Percentiles rank a stretch among this genome's conserved stretches.
Conservation (phyloP, 1,140 invertebrate genomes). For the Argopecten irradians region DNA sequence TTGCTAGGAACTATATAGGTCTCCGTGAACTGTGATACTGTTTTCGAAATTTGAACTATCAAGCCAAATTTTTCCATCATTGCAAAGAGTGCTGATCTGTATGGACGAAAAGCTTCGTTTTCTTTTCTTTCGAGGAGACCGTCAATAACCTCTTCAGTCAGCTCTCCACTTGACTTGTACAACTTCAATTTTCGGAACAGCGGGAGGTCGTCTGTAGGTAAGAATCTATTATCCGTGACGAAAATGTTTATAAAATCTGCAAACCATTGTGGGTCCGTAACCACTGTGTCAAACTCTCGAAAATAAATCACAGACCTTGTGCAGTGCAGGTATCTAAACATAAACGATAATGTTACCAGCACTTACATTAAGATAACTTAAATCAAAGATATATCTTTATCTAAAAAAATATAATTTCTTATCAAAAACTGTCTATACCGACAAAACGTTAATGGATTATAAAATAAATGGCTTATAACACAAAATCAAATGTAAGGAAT, state of each 20-base stretch:
- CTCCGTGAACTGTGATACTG: too few relatives aligned
- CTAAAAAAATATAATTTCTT: too few relatives aligned
- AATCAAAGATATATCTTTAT: too few relatives aligned
- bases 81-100: neutral
- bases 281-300: neutral
- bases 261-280: neutral
- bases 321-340: neutral
- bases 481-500: too few relatives aligned
- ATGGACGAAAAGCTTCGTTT: neutral
- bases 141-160: neutral
- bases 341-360: too few relatives aligned
- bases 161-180: neutral
- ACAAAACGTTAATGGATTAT: too few relatives aligned
- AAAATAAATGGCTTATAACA: too few relatives aligned
- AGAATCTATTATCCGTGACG: neutral
- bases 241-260: neutral
- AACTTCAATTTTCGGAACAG: neutral
- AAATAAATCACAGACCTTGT: conserved; percentile 22
- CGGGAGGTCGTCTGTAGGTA: neutral
- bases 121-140: neutral
- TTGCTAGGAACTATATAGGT: neutral
- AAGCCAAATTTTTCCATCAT: neutral
- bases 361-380: too few relatives aligned
- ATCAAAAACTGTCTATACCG: too few relatives aligned
- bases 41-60: neutral